A percentile compares a stretch with the other conserved stretches of the same genome.
phyloP scores from a whole-genome alignment of 2,888 invertebrate species.

The Stegophylla sp. region DNA sequence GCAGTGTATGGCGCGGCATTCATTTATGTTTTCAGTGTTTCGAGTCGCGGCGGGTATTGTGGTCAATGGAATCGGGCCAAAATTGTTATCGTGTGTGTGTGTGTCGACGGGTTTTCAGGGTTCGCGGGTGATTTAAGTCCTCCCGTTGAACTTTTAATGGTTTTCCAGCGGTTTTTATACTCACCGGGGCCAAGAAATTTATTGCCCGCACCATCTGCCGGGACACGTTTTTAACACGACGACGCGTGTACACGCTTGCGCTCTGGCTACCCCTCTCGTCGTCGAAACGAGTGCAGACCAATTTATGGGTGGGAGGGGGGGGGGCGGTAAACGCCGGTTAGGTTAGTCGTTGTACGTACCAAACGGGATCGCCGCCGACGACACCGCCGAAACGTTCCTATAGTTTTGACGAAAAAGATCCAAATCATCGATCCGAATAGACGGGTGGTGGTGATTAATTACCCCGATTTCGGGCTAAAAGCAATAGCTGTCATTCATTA shows the following conservation, averaged over 20 bases:
- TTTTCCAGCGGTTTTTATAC: conserved; percentile 47
- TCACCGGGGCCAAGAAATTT: conserved; percentile 43
- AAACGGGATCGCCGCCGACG: background rate
- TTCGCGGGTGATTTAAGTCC: conserved; percentile 55
- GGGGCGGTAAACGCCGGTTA: too few species aligned
- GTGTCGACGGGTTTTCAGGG: conserved; percentile 52
- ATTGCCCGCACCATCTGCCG: conserved; percentile 37
- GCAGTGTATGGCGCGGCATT: background rate
- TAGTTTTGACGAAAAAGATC: conserved; percentile 43
- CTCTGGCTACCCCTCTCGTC: too few species aligned
- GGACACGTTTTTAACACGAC: conserved; percentile 50
- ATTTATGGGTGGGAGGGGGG: too few species aligned
- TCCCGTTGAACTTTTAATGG: conserved; percentile 57
- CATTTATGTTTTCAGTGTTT: conserved; percentile 30
- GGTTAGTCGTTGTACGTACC: too few species aligned
- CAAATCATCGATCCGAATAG: conserved; percentile 21
- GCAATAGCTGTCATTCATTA: conserved; percentile 51
- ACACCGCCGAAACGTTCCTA: background rate
- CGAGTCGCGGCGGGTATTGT: conserved; percentile 24
- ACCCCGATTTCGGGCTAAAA: conserved; percentile 19
- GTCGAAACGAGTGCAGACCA: too few species aligned
- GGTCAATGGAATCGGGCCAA: conserved; percentile 56
- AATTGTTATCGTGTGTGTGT: conserved; percentile 57
- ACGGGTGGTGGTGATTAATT: conserved; percentile 40
- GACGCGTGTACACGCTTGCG: background rate